Evolutionary conservation across 2,888 invertebrate genomes (phyloP), one percentile per base, ranked within the genome.

Genomic region (Coremacera marginata): DNA sequence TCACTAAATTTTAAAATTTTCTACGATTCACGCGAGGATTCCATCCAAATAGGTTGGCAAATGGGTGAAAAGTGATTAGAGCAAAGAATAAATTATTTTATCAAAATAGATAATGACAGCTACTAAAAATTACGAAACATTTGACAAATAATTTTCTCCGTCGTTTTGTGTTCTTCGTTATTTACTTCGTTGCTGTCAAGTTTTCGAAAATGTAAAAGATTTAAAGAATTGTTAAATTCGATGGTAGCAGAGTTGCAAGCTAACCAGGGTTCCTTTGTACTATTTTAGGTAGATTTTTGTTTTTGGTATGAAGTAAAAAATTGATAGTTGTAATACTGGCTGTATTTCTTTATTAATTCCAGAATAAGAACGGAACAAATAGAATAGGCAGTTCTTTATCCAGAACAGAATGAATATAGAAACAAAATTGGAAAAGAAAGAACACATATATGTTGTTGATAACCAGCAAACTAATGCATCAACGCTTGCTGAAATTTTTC

Each of bases 61-160:
- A 57, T 60, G 19, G 31, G 44, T 60, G 25, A 37, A 71, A 8
- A 9, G 34, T 37, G 14, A 60, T 22, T 34, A n/a, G 71, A 55
- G 52, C 16, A 51, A 55, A 19, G 9, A 70, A 51, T 37, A 67
- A 44, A 16, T 5, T 19, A 31, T 44, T 70, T 52, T 55, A 71
- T 55, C 71, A 71, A 71, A 71, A 65, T 65, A 65, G 65, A 37
- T 16, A 65, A 31, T 19, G 65, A 65, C 65, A 65, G 31, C 63
- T 63, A 31, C 34, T 16, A 65, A n/a, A 65, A 52, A 52, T 52
- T 70, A 71, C 51, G 51, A 71, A 71, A 37, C 34, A 34, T 71
- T 31, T 57, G 71, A 57, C 71, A 71, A 34, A n/a, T 65, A n/a
- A 5, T 37, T 44, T 11, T 11, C 44, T 44, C 3, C 1, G 44